Base-by-base conservation (phyloP, 2,888 invertebrate species). In the Ophion costatus region DNA sequence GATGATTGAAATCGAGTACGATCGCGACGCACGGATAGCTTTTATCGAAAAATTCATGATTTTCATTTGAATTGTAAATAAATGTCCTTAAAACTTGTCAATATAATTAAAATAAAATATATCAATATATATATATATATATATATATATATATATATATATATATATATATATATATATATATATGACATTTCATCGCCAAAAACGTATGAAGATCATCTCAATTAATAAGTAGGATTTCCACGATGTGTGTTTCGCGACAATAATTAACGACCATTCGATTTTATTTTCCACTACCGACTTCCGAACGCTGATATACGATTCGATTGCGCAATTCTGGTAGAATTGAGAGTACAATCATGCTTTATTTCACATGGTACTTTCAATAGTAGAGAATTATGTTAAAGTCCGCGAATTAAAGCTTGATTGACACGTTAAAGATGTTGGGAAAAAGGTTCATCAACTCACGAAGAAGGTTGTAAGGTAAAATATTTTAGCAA, bases 11-110 rank as follows among this genome's bases (percentile, higher is more conserved):
- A 73, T 61, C 20, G 20, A 42, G 24, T 61, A 66, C 63, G 51
- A 80, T 64, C 22, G 63, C 24, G 42, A 42, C 7, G 59, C 61
- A 67, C 45, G 38, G n/a, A 66, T 61, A 20, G 71, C 66, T 84
- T 84, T 71, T 71, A 71, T 71, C 59, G 33, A 70, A 57, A 38
- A 66, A 14, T 71, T 75, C 70, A 71, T 82, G 75, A 78, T 84
- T 84, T 79, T 67, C 66, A 71, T 84, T 74, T 76, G 20, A 71
- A 84, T 79, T 84, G 84, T 84, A 84, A 84, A 84, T 84, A 82
- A 71, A 79, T 84, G 79, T 76, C 70, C 79, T 84, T 66, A 38
- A 71, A 82, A 76, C 17, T 82, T 82, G 82, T 82, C 84, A 82
- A 82, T 84, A 84, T 61, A 69, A 69, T 78, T 59, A 69, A 61